Percentiles rank a stretch among this genome's conserved stretches.
Conservation (phyloP, 23 tunicate genomes). For the Phallusia fumigata region DNA sequence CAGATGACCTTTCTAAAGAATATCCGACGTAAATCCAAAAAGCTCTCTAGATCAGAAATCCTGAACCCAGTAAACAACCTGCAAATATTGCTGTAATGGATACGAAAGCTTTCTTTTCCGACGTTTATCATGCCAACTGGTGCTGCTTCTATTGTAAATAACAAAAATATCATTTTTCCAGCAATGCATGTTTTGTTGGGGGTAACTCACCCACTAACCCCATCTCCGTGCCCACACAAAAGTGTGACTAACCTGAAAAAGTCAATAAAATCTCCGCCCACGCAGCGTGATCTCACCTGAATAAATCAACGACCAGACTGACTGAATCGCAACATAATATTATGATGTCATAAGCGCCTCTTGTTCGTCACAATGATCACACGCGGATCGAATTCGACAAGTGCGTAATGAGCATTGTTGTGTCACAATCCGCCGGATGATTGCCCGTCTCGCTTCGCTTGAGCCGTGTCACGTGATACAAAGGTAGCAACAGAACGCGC, state of each 20-base stretch:
- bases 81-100: too few relatives aligned
- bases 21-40: too few relatives aligned
- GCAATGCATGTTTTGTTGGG: too few relatives aligned
- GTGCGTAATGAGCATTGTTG: constrained; percentile 15
- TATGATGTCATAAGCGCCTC: constrained; percentile 13
- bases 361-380: constrained; percentile 11
- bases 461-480: background rate
- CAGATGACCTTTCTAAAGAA: too few relatives aligned
- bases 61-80: too few relatives aligned
- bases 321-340: background rate
- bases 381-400: constrained; percentile 7
- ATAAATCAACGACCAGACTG: background rate
- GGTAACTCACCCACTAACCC: too few relatives aligned
- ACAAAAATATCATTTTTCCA: too few relatives aligned
- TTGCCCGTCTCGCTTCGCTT: constrained; percentile 4
- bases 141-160: too few relatives aligned
- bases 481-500: background rate
- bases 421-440: constrained; percentile 7
- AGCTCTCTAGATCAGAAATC: too few relatives aligned
- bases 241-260: background rate
- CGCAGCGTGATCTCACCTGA: background rate
- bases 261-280: background rate
- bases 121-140: too few relatives aligned
- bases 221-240: too few relatives aligned
- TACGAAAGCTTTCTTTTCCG: too few relatives aligned